phyloP scores from a whole-genome alignment of 2,113 vertebrate genomes.

The Edolisoma coerulescens region DNA sequence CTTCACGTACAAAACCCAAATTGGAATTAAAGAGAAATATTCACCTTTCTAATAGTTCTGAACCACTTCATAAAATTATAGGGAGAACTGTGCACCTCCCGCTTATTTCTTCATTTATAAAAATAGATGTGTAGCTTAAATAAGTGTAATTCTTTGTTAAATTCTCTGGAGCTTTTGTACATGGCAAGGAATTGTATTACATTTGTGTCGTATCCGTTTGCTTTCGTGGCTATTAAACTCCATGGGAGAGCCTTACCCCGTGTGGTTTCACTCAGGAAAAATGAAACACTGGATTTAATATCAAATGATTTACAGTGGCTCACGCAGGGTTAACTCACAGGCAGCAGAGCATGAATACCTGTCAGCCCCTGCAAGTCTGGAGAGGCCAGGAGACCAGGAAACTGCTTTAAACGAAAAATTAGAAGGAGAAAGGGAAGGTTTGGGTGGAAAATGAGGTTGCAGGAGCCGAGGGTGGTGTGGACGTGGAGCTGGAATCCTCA shows the following conservation, averaged over 20 bases:
- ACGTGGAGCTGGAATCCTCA: accelerated
- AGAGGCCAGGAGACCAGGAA: neutral
- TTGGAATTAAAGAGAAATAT: neutral
- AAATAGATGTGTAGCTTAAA: constrained; percentile 3
- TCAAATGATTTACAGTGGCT: constrained; percentile 32
- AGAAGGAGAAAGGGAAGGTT: neutral
- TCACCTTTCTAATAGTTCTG: neutral
- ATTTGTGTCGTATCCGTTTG: neutral
- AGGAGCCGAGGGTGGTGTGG: neutral
- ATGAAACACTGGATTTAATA: constrained; percentile 36
- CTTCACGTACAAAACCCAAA: neutral
- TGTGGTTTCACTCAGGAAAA: neutral
- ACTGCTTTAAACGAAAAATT: constrained; percentile 25
- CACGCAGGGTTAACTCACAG: constrained; percentile 41
- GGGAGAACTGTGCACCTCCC: neutral
- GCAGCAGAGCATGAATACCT: constrained; percentile 48
- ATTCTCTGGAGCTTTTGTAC: neutral
- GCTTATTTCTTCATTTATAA: constrained; percentile 17
- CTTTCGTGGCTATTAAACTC: constrained; percentile 4
- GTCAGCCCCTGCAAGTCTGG: neutral
- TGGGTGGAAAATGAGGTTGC: neutral
- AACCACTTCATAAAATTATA: neutral
- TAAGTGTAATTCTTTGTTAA: constrained; percentile 17
- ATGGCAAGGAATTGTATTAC: neutral
- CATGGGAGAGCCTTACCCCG: neutral